phyloP scores from a whole-genome alignment of 2,888 invertebrate genomes.

The Epinotia bilunana region DNA sequence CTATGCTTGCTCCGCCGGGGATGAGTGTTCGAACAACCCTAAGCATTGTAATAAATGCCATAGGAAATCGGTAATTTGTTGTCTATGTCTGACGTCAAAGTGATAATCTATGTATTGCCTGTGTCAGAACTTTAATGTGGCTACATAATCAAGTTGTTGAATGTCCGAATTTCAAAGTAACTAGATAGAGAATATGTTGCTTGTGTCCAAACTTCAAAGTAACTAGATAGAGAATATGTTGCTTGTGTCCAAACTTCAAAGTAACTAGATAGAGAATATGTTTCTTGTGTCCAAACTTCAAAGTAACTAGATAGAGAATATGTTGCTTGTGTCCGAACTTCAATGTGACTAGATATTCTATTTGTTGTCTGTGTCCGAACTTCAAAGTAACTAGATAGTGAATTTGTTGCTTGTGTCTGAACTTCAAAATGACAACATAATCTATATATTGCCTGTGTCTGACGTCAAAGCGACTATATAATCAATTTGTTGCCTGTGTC shows the following conservation, averaged over 20 bases:
- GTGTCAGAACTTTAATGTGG: not conserved
- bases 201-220: too few relatives aligned
- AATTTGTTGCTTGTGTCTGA: too few relatives aligned
- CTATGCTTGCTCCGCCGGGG: not conserved
- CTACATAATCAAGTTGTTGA: not conserved
- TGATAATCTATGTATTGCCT: not conserved
- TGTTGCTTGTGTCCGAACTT: not conserved
- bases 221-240: too few relatives aligned
- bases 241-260: not conserved
- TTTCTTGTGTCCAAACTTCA: not conserved
- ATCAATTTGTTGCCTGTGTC: too few relatives aligned
- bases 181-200: not conserved
- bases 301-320: too few relatives aligned
- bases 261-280: not conserved
- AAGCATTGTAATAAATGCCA: not conserved
- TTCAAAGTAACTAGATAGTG: too few relatives aligned
- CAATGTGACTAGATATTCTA: not conserved
- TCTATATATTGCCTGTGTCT: too few relatives aligned
- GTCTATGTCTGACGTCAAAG: not conserved
- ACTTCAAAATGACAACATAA: too few relatives aligned
- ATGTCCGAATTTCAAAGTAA: not conserved
- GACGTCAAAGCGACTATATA: too few relatives aligned
- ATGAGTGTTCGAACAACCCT: not conserved
- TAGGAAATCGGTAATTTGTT: not conserved
- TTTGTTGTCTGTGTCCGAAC: not conserved